Conservation (phyloP, 2,113 vertebrate genomes). For the Herpailurus yagouaroundi region DNA sequence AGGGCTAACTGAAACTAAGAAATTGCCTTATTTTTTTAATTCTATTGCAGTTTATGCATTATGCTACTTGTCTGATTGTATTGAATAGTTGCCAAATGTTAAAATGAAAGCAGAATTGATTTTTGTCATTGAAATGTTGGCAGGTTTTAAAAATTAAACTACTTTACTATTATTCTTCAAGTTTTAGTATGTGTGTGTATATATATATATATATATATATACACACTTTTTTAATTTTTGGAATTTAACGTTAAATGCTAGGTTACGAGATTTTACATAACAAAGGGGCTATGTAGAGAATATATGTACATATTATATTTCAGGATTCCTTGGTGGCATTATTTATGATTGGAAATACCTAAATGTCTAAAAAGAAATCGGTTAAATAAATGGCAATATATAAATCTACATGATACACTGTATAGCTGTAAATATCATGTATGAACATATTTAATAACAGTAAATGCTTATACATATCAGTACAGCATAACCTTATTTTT, state of each 20-base stretch:
- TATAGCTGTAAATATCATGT: constrained; percentile 21
- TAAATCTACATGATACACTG: not conserved
- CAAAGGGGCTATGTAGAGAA: not conserved
- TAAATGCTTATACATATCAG: constrained; percentile 26
- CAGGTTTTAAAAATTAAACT: constrained; percentile 48
- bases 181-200: not conserved
- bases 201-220: too few relatives aligned
- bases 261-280: constrained; percentile 25
- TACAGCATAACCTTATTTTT: constrained; percentile 26
- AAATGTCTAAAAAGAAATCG: not conserved
- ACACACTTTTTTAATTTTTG: not conserved
- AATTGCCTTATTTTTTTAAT: not conserved
- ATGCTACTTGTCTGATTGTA: not conserved
- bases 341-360: constrained; percentile 49
- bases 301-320: constrained; percentile 21
- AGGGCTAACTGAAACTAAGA: not conserved
- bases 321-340: not conserved
- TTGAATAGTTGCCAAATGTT: not conserved
- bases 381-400: constrained; percentile 32
- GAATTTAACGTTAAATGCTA: constrained; percentile 8
- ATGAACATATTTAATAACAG: constrained; percentile 10
- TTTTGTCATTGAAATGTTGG: constrained; percentile 8
- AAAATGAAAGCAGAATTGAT: not conserved
- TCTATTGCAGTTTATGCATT: not conserved
- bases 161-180: constrained; percentile 3